Evolutionary conservation across 2,113 vertebrate genomes (phyloP).

Genomic region (Melanerpes formicivorus): DNA sequence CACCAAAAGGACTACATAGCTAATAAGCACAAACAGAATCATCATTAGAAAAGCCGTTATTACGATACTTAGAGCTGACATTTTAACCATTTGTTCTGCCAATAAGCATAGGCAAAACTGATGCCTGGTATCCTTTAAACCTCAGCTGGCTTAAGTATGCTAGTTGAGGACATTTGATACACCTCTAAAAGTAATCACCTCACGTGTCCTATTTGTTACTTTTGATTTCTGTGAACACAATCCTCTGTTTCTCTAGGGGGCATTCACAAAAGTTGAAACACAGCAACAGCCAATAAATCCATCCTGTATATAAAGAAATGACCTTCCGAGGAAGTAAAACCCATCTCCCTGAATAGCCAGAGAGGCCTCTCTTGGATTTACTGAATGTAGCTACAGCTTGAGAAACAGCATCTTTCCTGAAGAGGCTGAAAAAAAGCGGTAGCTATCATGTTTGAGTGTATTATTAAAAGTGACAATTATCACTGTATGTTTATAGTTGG

Average conservation of each 20-base stretch:
- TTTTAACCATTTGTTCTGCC: constrained; percentile 19
- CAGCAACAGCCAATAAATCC: constrained; percentile 1
- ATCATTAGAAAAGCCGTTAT: constrained; percentile 8
- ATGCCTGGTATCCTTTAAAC: constrained; percentile 4
- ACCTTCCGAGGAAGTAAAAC: constrained; percentile 25
- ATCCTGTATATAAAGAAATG: background rate
- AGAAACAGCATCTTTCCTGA: constrained; percentile 43
- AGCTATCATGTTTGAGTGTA: constrained; percentile 25
- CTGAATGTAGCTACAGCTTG: background rate
- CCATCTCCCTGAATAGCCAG: background rate
- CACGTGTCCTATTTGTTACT: constrained; percentile 5
- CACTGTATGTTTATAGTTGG: constrained; percentile 8
- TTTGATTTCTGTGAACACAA: background rate
- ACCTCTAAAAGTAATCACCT: background rate
- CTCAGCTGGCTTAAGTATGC: constrained; percentile 2
- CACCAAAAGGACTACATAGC: background rate
- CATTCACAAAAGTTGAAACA: constrained; percentile 18
- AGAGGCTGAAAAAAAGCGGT: background rate
- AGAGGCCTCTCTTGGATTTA: constrained; percentile 4
- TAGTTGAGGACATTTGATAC: constrained; percentile 8
- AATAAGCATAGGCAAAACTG: constrained; percentile 15
- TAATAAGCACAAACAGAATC: constrained; percentile 20
- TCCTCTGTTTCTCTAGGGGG: background rate
- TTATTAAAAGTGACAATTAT: constrained; percentile 68
- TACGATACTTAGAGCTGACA: background rate